Percentiles rank a stretch among this genome's conserved stretches.
Conservation (phyloP, 2,797 vertebrate genomes). For the Coregonus suidteri region DNA sequence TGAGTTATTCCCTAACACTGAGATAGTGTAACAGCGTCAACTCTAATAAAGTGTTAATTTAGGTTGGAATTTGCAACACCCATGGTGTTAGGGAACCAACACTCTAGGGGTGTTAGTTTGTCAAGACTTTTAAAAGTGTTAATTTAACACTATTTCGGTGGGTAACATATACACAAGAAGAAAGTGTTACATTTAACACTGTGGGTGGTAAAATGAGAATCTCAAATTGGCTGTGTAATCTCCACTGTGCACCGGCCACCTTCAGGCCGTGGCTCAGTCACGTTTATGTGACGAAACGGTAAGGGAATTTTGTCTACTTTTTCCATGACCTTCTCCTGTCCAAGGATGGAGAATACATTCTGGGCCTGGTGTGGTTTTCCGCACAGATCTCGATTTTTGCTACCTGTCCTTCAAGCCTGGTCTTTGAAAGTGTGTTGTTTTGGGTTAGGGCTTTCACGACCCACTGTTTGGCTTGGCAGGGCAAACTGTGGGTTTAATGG, state of each 20-base stretch:
- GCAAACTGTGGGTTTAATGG: slow-evolving; percentile 59
- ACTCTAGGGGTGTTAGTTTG: too few species aligned
- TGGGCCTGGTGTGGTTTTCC: slow-evolving; percentile 22
- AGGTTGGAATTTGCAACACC: too few species aligned
- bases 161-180: too few species aligned
- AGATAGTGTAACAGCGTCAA: too few species aligned
- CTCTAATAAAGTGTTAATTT: too few species aligned
- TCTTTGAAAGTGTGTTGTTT: slow-evolving; percentile 53
- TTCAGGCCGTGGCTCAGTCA: slow-evolving; percentile 35
- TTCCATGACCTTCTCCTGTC: not conserved
- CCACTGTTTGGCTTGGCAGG: slow-evolving; percentile 72
- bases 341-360: slow-evolving; percentile 17
- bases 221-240: slow-evolving; percentile 8
- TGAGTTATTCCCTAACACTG: too few species aligned
- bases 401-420: slow-evolving; percentile 65
- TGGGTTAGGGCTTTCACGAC: slow-evolving; percentile 47
- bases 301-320: slow-evolving; percentile 45
- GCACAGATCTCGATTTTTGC: slow-evolving; percentile 27
- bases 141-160: too few species aligned
- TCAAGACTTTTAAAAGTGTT: too few species aligned
- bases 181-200: too few species aligned
- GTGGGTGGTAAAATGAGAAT: too few species aligned
- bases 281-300: slow-evolving; percentile 5
- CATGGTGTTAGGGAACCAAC: too few species aligned
- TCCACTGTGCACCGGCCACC: slow-evolving; percentile 40